Evolutionary conservation across 2,888 invertebrate genomes (phyloP), one percentile per base, ranked within the genome.

Genomic region (Cerastis leucographa): DNA sequence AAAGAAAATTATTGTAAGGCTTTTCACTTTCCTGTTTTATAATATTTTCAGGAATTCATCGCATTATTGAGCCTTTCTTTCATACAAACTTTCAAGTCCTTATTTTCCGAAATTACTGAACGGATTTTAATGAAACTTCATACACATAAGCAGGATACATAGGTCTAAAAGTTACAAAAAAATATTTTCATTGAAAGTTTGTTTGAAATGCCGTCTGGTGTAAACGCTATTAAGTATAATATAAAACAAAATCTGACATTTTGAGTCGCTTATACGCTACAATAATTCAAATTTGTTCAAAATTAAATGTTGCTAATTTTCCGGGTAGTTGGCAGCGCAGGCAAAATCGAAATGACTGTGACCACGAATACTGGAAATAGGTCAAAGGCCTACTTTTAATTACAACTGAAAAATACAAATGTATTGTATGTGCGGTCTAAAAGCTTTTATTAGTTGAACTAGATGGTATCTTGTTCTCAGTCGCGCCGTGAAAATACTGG

Each of bases 281-380:
- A 51, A 51, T 51, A 54, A 54, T 54, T 35, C 1, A 35, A 35
- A 2, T 35, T 12, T 6, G 12, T 54, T n/a, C n/a, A 54, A 25
- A n/a, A 56, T 56, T 25, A 25, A 56, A 25, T 25, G 25, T 25
- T n/a, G 56, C 17, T 19, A 59, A 59, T 70, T 74, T 71, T 29
- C 59, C 25, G 56, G 70, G 14, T 42, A 46, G 40, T 59, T 59
- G 46, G 70, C 29, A 42, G 5, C 29, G 19, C 59, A 25, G 46
- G n/a, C 46, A 19, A 14, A 35, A 59, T 49, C 49, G 22, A 56
- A 59, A 22, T 46, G 46, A 56, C 54, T 29, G 46, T 35, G n/a
- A 46, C 44, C 35, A 19, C 46, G 25, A 40, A 62, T 49, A n/a
- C 40, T 49, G 25, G n/a, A 56, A 65, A 25, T 9, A 0, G 35